Percentiles rank a stretch among this genome's conserved stretches.
These are phyloP conservation scores for Illadopsis cleaveri DNA, from an alignment of 2,113 vertebrate genomes.

Conservation along the genomic window DNA sequence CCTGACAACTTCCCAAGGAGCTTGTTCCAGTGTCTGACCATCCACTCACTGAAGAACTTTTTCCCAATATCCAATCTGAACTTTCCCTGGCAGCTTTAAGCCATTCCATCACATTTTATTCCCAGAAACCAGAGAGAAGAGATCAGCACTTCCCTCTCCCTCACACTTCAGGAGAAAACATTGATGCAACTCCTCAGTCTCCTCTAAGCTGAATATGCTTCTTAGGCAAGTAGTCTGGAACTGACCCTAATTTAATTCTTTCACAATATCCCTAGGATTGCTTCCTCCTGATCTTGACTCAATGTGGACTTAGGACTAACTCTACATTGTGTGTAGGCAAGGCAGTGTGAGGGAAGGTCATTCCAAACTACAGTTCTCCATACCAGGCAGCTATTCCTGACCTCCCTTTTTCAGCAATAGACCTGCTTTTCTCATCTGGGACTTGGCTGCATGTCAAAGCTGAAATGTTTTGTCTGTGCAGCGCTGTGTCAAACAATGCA, in stretches of 20 bases:
- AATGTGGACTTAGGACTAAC: neutral
- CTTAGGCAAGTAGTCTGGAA: neutral
- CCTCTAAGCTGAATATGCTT: neutral
- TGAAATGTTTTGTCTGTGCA: neutral
- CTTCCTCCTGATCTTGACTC: neutral
- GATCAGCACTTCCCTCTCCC: neutral
- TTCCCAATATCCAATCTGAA: neutral
- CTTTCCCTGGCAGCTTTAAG: neutral
- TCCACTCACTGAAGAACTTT: neutral
- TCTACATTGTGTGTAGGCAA: neutral
- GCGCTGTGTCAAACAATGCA: neutral
- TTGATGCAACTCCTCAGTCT: neutral
- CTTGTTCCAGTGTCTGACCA: neutral
- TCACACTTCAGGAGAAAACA: neutral
- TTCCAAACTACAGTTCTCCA: neutral
- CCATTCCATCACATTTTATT: neutral
- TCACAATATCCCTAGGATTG: neutral
- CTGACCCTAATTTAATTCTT: neutral
- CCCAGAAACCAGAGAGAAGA: neutral
- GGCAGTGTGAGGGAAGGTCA: neutral
- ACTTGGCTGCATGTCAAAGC: neutral
- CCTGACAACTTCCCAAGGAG: neutral
- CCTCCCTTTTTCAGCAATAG: neutral
- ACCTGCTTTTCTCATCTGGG: neutral
- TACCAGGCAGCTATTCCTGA: fast-evolving